Evolutionary conservation across 2,113 vertebrate genomes (phyloP), one percentile per base, ranked within the genome.

Genomic region (Sinocyclocheilus grahami): DNA sequence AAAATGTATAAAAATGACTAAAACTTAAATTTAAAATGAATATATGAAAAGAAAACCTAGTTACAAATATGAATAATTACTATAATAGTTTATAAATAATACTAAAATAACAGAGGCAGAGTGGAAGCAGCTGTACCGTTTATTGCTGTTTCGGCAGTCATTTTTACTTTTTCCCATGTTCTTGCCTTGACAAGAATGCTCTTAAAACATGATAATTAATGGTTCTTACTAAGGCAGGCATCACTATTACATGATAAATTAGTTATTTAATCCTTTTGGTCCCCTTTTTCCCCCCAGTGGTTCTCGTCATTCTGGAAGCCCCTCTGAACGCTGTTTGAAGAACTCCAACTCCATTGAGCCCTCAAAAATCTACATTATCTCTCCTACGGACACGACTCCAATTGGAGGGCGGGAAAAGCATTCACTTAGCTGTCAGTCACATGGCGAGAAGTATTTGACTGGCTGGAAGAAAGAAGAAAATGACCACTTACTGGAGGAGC

Each of bases 261-360:
- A 83, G 42, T 53, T 69, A 24, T 58, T 42, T 2, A 6, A 4
- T 55, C 1, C 46, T 42, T 39, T 62, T 14, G 13, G 37, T 78
- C 42, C 42, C 18, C 37, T 27, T 55, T 14, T 30, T 58, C 5
- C 14, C 20, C 27, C 18, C 91, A 97, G 96, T 80, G 96, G 96
- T 12, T 97, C 96, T 3, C 96, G 94, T 88, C 96, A 94, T 88
- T 96, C 96, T 60, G 96, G 95, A 92, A 97, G 96, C 89, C 95
- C 96, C 22, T 96, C 95, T 0, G 89, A 94, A 42, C 96, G 95
- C 82, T 93, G 94, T 78, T 92, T 93, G 30, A 96, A 96, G 90
- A 93, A 84, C 76, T 93, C 91, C 18, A 94, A 94, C 20, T 95
- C 95, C 55, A 92, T 96, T 87, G 96, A 96, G 89, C 93, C 95